Base-by-base conservation (phyloP, 1,140 invertebrate species). In the Zophobas atratus region DNA sequence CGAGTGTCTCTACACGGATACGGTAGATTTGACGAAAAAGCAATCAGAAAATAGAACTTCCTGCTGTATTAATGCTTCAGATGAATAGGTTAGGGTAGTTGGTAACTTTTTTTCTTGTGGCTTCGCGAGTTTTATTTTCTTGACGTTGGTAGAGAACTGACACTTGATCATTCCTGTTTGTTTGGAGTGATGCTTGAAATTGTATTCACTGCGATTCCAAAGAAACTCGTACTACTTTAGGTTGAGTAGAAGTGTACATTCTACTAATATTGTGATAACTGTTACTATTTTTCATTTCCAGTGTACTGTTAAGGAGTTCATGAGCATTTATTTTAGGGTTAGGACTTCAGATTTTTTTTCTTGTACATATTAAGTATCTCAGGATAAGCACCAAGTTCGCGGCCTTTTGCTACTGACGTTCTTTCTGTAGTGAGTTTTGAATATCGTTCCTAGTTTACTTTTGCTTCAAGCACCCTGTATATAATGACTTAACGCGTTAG, bases 11-110 rank as follows among this genome's bases (percentile, higher is more conserved):
- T 76, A 81, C 53, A 82, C 82, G 73, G 86, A 87, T 77, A 86
- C 85, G 1, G 84, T 87, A 2, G 84, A 87, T 79, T 77, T 87
- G 70, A 83, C 80, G 43, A 85, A 85, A 76, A 84, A 83, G 35
- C 77, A 81, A 39, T 55, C 76, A 5, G 84, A 85, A n/a, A 83
- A 77, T 70, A 76, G 84, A 74, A 83, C 60, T 76, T 83, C 82
- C 2, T 87, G 86, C 63, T 86, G 86, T 77, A 77, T 78, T 51
- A 83, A 82, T 41, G 60, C 80, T 46, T 76, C 75, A 6, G 83
- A 86, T 76, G 85, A 84, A 57, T 83, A 82, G 49, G 49, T 20
- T 51, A 51, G 49, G 3, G 49, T 46, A 20, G 20, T 20, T 20
- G 20, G 20, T 20, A 20, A 20, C 20, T 20, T 20, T 20, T 20